Evolutionary conservation across 2,113 vertebrate species (phyloP).

Genomic region (Eulemur macaco): DNA sequence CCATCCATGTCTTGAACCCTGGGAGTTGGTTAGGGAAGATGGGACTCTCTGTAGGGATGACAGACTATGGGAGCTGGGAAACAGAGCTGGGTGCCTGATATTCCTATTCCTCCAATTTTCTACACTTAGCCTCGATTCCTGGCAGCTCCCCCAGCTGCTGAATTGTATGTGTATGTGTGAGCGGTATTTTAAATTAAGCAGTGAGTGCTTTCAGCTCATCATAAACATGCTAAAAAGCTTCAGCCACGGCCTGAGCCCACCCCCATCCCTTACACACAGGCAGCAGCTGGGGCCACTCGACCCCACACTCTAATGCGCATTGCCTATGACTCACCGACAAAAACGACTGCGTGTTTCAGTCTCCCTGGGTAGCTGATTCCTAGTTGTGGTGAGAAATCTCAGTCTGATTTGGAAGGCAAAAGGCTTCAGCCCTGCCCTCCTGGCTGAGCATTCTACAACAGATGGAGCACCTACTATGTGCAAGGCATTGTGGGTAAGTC

Average conservation of each 20-base stretch:
- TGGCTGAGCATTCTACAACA: constrained; percentile 50
- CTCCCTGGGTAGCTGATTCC: constrained; percentile 68
- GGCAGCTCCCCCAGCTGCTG: constrained; percentile 73
- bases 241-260: constrained; percentile 65
- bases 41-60: neutral
- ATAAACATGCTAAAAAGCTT: constrained; percentile 80
- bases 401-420: constrained; percentile 59
- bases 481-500: constrained; percentile 73
- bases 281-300: constrained; percentile 76
- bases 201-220: constrained; percentile 79
- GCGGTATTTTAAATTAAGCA: constrained; percentile 77
- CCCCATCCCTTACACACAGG: constrained; percentile 65
- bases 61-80: constrained; percentile 34
- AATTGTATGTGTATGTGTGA: constrained; percentile 76
- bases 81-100: constrained; percentile 43
- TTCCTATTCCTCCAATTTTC: constrained; percentile 69
- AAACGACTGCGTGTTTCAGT: constrained; percentile 71
- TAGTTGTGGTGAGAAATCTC: constrained; percentile 71
- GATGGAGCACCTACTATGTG: constrained; percentile 69
- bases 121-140: constrained; percentile 73
- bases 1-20: neutral
- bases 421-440: constrained; percentile 35
- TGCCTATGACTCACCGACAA: constrained; percentile 73
- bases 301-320: constrained; percentile 67
- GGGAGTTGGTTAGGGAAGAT: constrained; percentile 23